Evolutionary conservation across 1,140 invertebrate species (phyloP).

Genomic region (Drusus annulatus): DNA sequence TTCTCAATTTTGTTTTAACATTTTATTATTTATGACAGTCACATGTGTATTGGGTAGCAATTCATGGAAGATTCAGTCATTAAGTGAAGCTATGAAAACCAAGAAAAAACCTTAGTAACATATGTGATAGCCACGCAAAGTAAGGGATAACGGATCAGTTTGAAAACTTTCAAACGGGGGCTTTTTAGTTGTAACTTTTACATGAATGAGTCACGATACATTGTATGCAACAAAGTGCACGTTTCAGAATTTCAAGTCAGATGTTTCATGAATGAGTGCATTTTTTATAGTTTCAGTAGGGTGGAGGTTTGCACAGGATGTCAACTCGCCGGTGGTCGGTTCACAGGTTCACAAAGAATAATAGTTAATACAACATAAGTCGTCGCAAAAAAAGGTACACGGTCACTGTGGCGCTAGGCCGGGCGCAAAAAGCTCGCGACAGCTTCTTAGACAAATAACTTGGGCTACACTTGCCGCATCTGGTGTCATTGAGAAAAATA

Average conservation of each 20-base stretch:
- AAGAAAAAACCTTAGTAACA: slow-evolving; percentile 10
- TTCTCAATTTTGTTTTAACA: background rate
- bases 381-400: slow-evolving; percentile 25
- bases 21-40: slow-evolving; percentile 33
- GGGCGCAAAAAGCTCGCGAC: slow-evolving; percentile 36
- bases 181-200: background rate
- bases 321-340: slow-evolving; percentile 49
- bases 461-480: background rate
- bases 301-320: slow-evolving; percentile 45
- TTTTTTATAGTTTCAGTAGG: slow-evolving; percentile 19
- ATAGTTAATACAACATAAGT: slow-evolving; percentile 16
- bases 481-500: slow-evolving; percentile 33
- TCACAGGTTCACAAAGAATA: slow-evolving; percentile 33
- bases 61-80: slow-evolving; percentile 39
- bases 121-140: background rate
- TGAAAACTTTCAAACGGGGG: background rate
- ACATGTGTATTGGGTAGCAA: slow-evolving; percentile 31
- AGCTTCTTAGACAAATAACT: slow-evolving; percentile 24
- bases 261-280: slow-evolving; percentile 51
- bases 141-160: slow-evolving; percentile 4
- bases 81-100: background rate
- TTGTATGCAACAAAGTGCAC: background rate
- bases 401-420: slow-evolving; percentile 45
- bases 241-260: slow-evolving; percentile 34
- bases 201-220: background rate